Evolutionary conservation across 2,797 vertebrate genomes (phyloP).

Genomic region (Hydrolagus colliei): DNA sequence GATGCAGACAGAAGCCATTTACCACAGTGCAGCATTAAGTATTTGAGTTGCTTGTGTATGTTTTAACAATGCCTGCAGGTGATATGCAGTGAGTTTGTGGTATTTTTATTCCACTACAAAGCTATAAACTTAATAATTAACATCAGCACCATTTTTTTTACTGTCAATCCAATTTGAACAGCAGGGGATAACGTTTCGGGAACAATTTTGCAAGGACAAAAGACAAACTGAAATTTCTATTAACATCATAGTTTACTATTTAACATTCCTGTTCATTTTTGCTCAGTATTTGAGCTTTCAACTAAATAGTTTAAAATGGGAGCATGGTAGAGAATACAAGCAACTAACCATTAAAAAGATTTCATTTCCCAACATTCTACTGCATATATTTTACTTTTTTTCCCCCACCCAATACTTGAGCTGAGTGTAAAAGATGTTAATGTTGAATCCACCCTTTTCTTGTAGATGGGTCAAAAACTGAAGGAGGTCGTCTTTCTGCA

Average conservation of each 20-base stretch:
- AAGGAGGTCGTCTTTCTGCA: constrained; percentile 6
- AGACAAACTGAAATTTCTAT: constrained; percentile 62
- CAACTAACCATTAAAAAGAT: constrained; percentile 50
- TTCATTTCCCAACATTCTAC: constrained; percentile 62
- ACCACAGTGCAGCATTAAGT: constrained; percentile 46
- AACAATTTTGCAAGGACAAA: constrained; percentile 61
- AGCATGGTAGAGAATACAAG: constrained; percentile 25
- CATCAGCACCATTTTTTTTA: constrained; percentile 35
- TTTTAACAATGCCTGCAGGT: constrained; percentile 44
- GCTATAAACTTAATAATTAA: constrained; percentile 47
- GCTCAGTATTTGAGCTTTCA: constrained; percentile 68
- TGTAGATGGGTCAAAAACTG: constrained; percentile 24
- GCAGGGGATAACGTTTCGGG: constrained; percentile 39
- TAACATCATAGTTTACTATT: constrained; percentile 66
- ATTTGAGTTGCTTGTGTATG: constrained; percentile 28
- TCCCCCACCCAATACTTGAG: constrained; percentile 48
- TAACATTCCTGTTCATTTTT: constrained; percentile 46
- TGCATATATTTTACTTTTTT: constrained; percentile 50
- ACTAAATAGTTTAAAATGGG: constrained; percentile 65
- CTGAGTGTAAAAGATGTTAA: constrained; percentile 45
- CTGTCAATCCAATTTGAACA: constrained; percentile 35
- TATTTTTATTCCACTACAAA: constrained; percentile 42
- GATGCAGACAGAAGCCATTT: constrained; percentile 48
- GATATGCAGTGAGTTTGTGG: constrained; percentile 36
- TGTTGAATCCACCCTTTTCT: constrained; percentile 22